Conservation (phyloP, 1,140 invertebrate species). For the Heterodera schachtii region DNA sequence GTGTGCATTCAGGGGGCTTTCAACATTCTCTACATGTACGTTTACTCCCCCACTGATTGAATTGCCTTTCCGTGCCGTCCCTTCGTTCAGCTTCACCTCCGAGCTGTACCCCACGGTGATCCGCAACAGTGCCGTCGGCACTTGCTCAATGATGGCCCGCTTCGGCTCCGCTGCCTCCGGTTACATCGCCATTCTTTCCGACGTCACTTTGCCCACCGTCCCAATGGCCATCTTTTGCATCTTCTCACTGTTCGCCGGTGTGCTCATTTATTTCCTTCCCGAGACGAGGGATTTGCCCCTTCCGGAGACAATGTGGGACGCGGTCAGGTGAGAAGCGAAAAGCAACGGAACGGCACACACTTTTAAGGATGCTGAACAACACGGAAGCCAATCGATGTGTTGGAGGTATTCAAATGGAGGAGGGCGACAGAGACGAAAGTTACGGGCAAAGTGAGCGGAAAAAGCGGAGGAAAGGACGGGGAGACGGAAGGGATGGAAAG, state of each 20-base stretch:
- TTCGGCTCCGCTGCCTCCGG: conserved; percentile 57
- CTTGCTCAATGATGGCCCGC: conserved; percentile 53
- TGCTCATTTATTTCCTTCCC: conserved; percentile 53
- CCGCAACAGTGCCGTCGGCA: conserved; percentile 55
- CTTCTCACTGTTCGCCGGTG: conserved; percentile 54
- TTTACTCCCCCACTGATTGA: neutral
- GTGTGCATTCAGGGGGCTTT: conserved; percentile 64
- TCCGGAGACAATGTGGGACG: conserved; percentile 52
- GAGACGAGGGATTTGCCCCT: conserved; percentile 51
- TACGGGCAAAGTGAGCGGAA: conserved; percentile 3
- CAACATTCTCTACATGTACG: conserved; percentile 62
- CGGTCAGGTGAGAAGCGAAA: conserved; percentile 8
- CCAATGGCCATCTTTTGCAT: conserved; percentile 57
- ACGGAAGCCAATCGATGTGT: conserved; percentile 20
- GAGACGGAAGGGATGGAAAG: neutral
- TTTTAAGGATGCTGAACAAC: conserved; percentile 25
- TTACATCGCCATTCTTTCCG: conserved; percentile 58
- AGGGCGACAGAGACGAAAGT: conserved; percentile 23
- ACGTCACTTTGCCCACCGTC: conserved; percentile 56
- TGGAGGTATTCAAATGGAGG: conserved; percentile 26
- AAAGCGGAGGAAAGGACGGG: neutral
- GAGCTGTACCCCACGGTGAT: conserved; percentile 64
- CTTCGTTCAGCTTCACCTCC: conserved; percentile 51
- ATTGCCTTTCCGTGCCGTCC: neutral
- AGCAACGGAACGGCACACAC: neutral